These are phyloP conservation scores for Urocolius indicus DNA, from an alignment of 2,113 vertebrate genomes.

Conservation along the genomic window DNA sequence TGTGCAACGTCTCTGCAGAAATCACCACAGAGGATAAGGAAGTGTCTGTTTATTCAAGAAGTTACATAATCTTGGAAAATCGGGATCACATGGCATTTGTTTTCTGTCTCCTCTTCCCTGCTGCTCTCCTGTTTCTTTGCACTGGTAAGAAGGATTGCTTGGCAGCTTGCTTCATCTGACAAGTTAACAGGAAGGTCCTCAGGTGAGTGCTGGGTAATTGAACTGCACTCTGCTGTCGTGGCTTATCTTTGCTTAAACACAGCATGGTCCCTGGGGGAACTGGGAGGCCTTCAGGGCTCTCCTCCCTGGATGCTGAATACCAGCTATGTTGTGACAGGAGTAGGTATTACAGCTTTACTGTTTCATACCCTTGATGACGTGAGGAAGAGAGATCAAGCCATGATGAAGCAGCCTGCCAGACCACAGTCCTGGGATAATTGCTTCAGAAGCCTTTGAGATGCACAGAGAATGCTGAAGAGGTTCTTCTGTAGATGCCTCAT, in stretches of 20 bases:
- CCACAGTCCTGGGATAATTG: background rate
- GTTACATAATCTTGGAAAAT: background rate
- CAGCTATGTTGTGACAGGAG: background rate
- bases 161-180: background rate
- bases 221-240: background rate
- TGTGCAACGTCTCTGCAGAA: background rate
- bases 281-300: background rate
- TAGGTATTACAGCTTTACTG: background rate
- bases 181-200: fast-evolving
- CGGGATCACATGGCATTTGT: background rate
- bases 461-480: background rate
- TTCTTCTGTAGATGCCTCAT: background rate
- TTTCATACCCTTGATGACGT: background rate
- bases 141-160: background rate
- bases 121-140: background rate
- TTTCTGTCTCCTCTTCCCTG: background rate
- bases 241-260: background rate
- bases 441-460: background rate
- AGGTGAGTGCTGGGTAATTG: background rate
- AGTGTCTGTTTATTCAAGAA: conserved; percentile 21
- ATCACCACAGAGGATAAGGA: background rate
- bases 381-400: background rate
- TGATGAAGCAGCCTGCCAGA: background rate
- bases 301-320: background rate
- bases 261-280: background rate